Evolutionary conservation across 2,113 vertebrate genomes (phyloP).

Genomic region (Aegotheles bennettii): DNA sequence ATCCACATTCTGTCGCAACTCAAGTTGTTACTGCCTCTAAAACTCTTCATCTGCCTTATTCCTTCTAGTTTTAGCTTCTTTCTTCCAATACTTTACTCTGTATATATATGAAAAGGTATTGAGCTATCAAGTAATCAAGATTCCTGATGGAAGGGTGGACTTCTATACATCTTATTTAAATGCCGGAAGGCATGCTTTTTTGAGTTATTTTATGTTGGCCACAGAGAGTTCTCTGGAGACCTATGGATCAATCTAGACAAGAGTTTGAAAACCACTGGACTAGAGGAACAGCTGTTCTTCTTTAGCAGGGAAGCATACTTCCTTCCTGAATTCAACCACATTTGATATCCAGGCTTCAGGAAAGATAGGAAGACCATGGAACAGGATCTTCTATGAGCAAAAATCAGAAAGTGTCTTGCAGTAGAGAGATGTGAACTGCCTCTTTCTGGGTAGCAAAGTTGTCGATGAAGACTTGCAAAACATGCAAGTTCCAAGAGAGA

Average conservation of each 20-base stretch:
- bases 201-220: fast-evolving
- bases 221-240: neutral
- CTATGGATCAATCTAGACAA: neutral
- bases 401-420: neutral
- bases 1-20: neutral
- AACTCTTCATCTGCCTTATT: neutral
- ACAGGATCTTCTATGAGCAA: neutral
- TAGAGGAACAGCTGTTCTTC: neutral
- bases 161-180: neutral
- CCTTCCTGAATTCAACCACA: neutral
- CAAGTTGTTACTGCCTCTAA: neutral
- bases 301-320: neutral
- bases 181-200: neutral
- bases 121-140: neutral
- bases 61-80: neutral
- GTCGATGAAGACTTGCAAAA: neutral
- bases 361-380: neutral
- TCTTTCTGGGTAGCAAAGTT: neutral
- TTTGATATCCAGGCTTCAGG: neutral
- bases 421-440: neutral
- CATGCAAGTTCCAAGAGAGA: neutral
- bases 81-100: neutral
- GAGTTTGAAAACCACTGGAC: neutral
- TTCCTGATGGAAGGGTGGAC: neutral
- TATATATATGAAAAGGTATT: neutral